Evolutionary conservation across 2,113 vertebrate genomes (phyloP).

Genomic region (Ursus arctos): DNA sequence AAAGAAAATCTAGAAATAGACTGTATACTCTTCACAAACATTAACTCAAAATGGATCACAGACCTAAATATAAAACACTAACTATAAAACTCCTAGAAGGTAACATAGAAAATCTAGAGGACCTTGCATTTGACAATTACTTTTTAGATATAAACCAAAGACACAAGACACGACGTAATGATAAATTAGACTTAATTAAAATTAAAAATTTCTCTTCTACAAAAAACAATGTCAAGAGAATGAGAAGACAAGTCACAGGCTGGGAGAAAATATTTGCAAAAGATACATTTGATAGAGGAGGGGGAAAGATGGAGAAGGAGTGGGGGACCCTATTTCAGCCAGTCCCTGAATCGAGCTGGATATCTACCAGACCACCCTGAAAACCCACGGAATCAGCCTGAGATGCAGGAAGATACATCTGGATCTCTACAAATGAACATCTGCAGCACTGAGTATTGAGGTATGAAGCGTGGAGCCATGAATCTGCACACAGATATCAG

Average conservation of each 20-base stretch:
- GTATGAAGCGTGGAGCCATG: no score
- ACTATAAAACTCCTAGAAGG: neutral
- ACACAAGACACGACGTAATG: neutral
- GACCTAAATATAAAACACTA: neutral
- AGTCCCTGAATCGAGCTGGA: no score
- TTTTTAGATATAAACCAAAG: neutral
- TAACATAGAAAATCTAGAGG: neutral
- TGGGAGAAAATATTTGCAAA: neutral
- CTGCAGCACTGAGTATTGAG: no score
- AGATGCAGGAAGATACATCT: no score
- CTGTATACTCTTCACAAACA: neutral
- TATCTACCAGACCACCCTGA: no score
- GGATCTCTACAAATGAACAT: no score
- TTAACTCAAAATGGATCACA: neutral
- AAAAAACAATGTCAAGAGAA: neutral
- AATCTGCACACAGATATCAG: no score
- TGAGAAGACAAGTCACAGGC: neutral
- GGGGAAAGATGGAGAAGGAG: no score
- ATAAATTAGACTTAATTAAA: neutral
- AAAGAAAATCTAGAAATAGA: neutral
- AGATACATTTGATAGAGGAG: neutral
- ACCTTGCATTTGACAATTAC: neutral
- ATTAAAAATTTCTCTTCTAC: neutral
- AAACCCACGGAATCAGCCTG: no score
- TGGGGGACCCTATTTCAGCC: no score